Base-by-base conservation (phyloP, 23 tunicate genomes). In the Ascidia mentula region DNA sequence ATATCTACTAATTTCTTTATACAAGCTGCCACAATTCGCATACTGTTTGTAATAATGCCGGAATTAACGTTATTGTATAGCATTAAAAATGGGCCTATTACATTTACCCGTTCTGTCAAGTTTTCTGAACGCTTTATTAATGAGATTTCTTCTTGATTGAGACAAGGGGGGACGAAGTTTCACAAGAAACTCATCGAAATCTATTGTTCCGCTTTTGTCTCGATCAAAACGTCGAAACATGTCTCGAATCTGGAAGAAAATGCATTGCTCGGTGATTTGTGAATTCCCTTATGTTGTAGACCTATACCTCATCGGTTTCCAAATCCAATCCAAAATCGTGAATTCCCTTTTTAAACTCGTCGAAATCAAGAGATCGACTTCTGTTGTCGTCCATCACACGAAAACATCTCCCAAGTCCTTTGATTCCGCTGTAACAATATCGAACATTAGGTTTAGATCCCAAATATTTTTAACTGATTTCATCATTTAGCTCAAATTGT, bases 101-200 rank as follows among this genome's bases (percentile, higher is more conserved):
- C 32, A 45, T 61, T n/a, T 24, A 83, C 87, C 87, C 75, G 96
- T 90, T 59, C 77, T 72, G 40, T 90, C 96, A 26, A 90, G 96
- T 65, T 90, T 90, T 31, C 75, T 79, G 38, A 90, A 90, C 12
- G 96, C 96, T 71, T 82, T 85, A 34, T 75, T 81, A 24, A 90
- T 84, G 24, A 90, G 61, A 36, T 35, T 32, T 5, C 80, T 61
- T 76, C 96, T 74, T 13, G 89, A 39, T 69, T 90, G 85, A 32
- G 96, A 85, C 32, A 90, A 82, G 5, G 96, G 89, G 9, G 96
- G 96, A 1, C 96, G 89, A 7, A 90, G 96, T 71, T 90, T 84
- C 18, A 84, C 89, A 26, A 90, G 79, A 69, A 90, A 90, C 72
- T 90, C 96, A 59, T 90, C 96, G 60, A 90, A 90, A 69, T 90